Percentiles rank a stretch among this genome's conserved stretches.
These are phyloP conservation scores for Smittia sp. DNA, from an alignment of 2,888 invertebrate species.

Conservation along the genomic window DNA sequence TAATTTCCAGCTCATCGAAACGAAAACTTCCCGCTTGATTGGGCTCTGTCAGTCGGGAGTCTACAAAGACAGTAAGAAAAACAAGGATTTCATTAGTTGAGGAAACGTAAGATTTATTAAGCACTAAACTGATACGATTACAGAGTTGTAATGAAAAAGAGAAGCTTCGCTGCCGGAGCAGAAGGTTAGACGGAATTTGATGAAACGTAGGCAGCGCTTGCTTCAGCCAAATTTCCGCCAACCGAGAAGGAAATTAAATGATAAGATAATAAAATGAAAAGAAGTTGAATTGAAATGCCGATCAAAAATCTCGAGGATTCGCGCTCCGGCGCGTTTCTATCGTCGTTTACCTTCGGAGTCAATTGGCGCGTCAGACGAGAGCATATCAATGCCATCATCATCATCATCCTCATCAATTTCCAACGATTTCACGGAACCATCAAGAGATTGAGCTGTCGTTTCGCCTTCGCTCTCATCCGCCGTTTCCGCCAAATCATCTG, in stretches of 20 bases:
- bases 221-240: too few species aligned
- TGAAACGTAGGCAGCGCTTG: too few species aligned
- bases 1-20: conserved; percentile 43
- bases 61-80: conserved; percentile 26
- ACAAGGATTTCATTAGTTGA: conserved; percentile 27
- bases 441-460: neutral
- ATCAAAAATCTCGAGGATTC: neutral
- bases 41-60: neutral
- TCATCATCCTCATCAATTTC: conserved; percentile 6
- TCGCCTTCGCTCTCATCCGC: neutral
- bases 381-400: conserved; percentile 10
- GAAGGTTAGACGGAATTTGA: neutral
- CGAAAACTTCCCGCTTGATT: conserved; percentile 21
- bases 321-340: neutral
- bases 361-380: neutral
- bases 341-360: neutral
- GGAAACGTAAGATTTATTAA: conserved; percentile 1
- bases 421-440: conserved; percentile 5
- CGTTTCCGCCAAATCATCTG: neutral
- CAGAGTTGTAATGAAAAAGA: neutral
- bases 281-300: conserved; percentile 18
- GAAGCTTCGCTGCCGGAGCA: neutral
- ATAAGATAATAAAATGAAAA: neutral
- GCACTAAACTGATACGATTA: neutral
- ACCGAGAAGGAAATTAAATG: neutral